Evolutionary conservation across 2,113 vertebrate genomes (phyloP).

Genomic region (Anoura caudifer): DNA sequence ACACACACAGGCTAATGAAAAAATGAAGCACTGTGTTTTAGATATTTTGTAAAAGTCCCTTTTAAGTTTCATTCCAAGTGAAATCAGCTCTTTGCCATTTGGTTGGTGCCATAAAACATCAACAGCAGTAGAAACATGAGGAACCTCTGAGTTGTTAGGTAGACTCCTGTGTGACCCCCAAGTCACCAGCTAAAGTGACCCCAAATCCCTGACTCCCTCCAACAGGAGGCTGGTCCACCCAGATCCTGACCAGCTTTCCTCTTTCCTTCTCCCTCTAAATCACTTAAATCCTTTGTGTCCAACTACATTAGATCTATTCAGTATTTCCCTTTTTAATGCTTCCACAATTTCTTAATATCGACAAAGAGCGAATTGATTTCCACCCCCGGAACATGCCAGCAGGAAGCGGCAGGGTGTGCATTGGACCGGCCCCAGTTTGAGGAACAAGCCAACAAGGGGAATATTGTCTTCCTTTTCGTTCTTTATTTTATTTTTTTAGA

Average conservation of each 20-base stretch:
- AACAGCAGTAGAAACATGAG: background rate
- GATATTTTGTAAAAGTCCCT: background rate
- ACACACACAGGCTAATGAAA: background rate
- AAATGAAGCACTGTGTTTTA: background rate
- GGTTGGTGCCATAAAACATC: background rate
- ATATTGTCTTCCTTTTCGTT: constrained; percentile 75
- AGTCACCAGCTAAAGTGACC: background rate
- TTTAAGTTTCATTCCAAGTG: background rate
- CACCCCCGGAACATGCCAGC: constrained; percentile 70
- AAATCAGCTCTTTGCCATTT: background rate
- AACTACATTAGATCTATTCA: constrained; percentile 80
- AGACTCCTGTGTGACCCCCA: background rate
- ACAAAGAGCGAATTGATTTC: constrained; percentile 83
- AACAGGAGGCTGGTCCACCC: constrained; percentile 33
- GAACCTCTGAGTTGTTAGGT: background rate
- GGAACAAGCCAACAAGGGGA: constrained; percentile 77
- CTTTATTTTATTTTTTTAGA: constrained; percentile 63
- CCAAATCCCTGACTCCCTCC: constrained; percentile 34
- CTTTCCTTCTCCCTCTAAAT: constrained; percentile 62
- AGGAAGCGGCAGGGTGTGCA: constrained; percentile 74
- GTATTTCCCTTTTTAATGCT: constrained; percentile 75
- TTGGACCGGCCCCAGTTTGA: constrained; percentile 65
- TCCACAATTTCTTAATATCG: constrained; percentile 80
- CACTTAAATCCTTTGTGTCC: constrained; percentile 77
- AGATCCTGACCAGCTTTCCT: constrained; percentile 63